Evolutionary conservation across 2,113 vertebrate species (phyloP).

Genomic region (Carassius gibelio): DNA sequence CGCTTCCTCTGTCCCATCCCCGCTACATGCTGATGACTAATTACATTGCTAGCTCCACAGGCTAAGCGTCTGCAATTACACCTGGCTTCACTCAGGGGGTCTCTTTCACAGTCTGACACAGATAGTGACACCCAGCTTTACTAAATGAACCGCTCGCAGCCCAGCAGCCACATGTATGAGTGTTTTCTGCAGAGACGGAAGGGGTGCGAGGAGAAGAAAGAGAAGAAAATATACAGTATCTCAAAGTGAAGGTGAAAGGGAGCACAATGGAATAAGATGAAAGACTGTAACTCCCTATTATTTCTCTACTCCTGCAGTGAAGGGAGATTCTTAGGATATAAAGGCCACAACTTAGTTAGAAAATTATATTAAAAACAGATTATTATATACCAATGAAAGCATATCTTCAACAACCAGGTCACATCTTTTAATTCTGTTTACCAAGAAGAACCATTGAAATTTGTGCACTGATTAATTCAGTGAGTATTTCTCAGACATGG

Average conservation of each 20-base stretch:
- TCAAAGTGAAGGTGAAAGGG: slow-evolving; percentile 6
- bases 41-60: slow-evolving; percentile 47
- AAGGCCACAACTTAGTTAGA: neutral
- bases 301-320: neutral
- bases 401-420: neutral
- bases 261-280: neutral
- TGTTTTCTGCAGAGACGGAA: neutral
- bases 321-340: neutral
- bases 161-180: neutral
- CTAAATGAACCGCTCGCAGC: neutral
- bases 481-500: too few relatives aligned
- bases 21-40: slow-evolving; percentile 45
- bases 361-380: too few relatives aligned
- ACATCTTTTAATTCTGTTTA: neutral
- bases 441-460: neutral
- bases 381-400: too few relatives aligned
- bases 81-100: slow-evolving; percentile 31
- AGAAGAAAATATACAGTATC: neutral
- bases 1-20: slow-evolving; percentile 41
- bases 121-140: slow-evolving; percentile 3
- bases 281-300: neutral
- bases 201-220: neutral
- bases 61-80: slow-evolving; percentile 44
- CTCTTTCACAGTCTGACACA: slow-evolving; percentile 34
- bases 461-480: neutral